Conservation (phyloP, 1,140 invertebrate genomes). For the Drosophila tropicalis region DNA sequence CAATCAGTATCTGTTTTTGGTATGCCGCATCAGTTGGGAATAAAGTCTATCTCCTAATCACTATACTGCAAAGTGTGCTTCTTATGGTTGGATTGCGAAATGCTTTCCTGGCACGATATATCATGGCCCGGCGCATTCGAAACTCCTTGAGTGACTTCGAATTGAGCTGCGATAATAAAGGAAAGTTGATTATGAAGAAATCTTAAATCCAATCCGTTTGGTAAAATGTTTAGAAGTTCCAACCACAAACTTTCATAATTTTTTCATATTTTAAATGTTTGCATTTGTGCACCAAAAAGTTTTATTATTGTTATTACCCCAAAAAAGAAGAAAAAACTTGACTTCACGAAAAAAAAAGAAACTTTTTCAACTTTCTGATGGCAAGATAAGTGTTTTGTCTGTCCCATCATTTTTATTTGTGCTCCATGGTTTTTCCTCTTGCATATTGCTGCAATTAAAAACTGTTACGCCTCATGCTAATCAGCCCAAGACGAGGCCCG, state of each 20-base stretch:
- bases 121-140: not conserved
- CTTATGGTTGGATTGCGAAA: not conserved
- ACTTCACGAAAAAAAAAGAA: conserved; percentile 36
- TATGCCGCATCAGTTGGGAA: no score
- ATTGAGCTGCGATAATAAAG: not conserved
- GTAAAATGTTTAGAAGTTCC: not conserved
- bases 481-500: conserved; percentile 52
- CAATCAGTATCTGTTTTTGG: not conserved
- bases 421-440: conserved; percentile 62
- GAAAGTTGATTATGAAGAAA: not conserved
- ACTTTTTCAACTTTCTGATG: conserved; percentile 80
- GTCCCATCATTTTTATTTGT: conserved; percentile 35
- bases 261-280: conserved; percentile 28
- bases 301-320: conserved; percentile 65
- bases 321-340: conserved; percentile 24
- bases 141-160: not conserved
- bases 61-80: not conserved
- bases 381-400: conserved; percentile 68
- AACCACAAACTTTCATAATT: not conserved
- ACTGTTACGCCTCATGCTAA: conserved; percentile 81
- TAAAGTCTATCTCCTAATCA: not conserved
- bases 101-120: not conserved
- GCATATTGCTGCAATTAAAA: conserved; percentile 82
- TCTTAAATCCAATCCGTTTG: no score
- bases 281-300: conserved; percentile 54